Evolutionary conservation across 37 sponge, comb jelly and placozoan species (phyloP).

Genomic region (Spongilla lacustris): DNA sequence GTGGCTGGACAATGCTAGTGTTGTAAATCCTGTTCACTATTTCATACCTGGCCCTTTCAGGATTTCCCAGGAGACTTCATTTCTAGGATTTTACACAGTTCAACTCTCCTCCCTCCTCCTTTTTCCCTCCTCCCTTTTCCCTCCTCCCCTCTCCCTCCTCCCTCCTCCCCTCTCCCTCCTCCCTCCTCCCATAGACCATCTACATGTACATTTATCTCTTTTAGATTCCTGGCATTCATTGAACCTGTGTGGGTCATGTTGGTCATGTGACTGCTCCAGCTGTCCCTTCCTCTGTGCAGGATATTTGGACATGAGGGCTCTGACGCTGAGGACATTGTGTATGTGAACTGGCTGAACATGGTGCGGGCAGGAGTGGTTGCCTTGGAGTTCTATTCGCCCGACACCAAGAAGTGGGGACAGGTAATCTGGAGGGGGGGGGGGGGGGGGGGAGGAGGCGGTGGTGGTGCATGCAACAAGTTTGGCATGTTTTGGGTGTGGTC

Average conservation of each 20-base stretch:
- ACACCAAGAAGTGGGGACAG: slow-evolving; percentile 89
- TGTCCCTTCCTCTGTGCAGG: too few relatives aligned
- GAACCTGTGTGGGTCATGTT: too few relatives aligned
- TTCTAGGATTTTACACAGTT: background rate
- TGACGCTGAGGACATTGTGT: slow-evolving; percentile 73
- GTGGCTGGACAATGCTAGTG: too few relatives aligned
- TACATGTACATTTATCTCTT: too few relatives aligned
- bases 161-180: too few relatives aligned
- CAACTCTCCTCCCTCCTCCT: background rate
- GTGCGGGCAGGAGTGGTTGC: slow-evolving; percentile 84
- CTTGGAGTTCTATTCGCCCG: slow-evolving; percentile 89
- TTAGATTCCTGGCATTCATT: too few relatives aligned
- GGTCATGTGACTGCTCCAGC: too few relatives aligned
- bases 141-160: background rate
- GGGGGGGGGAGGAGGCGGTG: background rate
- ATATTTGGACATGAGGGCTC: slow-evolving; percentile 88
- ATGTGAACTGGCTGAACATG: slow-evolving; percentile 94
- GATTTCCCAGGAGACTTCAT: too few relatives aligned
- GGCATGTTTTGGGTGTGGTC: too few relatives aligned
- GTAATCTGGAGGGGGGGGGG: slow-evolving; percentile 16
- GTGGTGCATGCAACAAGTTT: background rate
- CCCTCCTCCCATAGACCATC: too few relatives aligned
- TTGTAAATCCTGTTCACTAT: too few relatives aligned
- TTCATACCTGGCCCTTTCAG: too few relatives aligned
- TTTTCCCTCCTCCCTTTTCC: background rate